Evolutionary conservation across 1,140 invertebrate species (phyloP), one percentile per base, ranked within the genome.

Genomic region (Drosophila bocki): DNA sequence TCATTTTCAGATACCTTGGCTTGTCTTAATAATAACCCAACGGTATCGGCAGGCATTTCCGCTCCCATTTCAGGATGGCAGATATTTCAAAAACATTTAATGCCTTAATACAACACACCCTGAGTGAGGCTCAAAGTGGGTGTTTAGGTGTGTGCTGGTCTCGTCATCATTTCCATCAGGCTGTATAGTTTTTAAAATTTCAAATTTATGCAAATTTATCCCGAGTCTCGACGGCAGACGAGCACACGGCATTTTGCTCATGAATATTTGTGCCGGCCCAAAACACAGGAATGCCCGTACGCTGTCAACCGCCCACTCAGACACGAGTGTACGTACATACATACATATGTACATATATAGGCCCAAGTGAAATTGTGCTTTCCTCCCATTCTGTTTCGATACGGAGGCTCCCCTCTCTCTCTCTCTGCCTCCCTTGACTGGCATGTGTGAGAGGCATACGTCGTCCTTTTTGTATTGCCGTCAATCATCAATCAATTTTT

Each of bases 121-220:
- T 37, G 54, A 35, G 57, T 72, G 48, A 42, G 53, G 33, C 33
- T 22, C 51, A 54, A 44, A 59, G 37, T 61, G 39, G 47, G 58
- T 56, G 48, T 74, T 51, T 60, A 59, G 48, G 45, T 74, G 70
- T 62, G 42, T 57, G 72, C 50, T 35, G 67, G 22, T 80, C 78
- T 75, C 75, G 65, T 82, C 83, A 87, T 86, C 83, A 82, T 82
- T 87, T 87, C 83, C 79, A 87, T 87, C 79, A 86, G 83, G 75
- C 65, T 82, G 83, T 82, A 87, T 82, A 82, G 83, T 84, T 87
- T 85, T 85, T 79, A 84, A 87, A 86, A 86, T 86, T 76, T 84
- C 79, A 87, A 86, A 87, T 86, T 86, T 87, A 86, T 86, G 82
- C 83, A 86, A 86, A 86, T 87, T 82, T 68, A 60, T 42, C 65